Evolutionary conservation across 2,888 invertebrate species (phyloP).

Genomic region (Clanis bilineata): DNA sequence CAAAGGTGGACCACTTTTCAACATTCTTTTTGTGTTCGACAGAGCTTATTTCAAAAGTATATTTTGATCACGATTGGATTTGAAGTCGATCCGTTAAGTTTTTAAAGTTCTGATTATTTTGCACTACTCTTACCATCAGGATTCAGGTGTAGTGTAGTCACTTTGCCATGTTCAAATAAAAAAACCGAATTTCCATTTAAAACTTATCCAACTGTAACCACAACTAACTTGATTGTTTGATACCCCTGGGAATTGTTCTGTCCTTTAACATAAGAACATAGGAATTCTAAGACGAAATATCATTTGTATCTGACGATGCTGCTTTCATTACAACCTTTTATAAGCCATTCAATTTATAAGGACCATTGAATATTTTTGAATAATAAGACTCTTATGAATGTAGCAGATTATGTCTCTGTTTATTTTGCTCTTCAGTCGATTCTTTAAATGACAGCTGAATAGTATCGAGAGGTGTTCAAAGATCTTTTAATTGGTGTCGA

Average conservation of each 20-base stretch:
- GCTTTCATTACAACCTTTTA: neutral
- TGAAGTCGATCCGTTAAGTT: too few relatives aligned
- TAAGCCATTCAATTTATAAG: neutral
- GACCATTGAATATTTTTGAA: neutral
- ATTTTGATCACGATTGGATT: too few relatives aligned
- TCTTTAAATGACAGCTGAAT: neutral
- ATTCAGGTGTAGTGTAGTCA: too few relatives aligned
- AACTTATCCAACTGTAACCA: too few relatives aligned
- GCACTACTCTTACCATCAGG: too few relatives aligned
- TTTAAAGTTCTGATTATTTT: too few relatives aligned
- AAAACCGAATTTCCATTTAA: too few relatives aligned
- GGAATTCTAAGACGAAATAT: neutral
- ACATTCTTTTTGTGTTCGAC: too few relatives aligned
- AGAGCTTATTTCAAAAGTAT: too few relatives aligned
- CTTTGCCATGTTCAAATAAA: too few relatives aligned
- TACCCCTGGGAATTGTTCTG: neutral
- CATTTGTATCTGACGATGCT: neutral
- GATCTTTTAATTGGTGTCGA: neutral
- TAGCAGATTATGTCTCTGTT: neutral
- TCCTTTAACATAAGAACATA: neutral
- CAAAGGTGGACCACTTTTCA: too few relatives aligned
- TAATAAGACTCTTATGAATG: neutral
- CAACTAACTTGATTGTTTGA: too few relatives aligned
- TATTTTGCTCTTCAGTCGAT: neutral
- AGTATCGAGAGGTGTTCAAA: neutral